These are phyloP conservation scores for Salvelinus namaycush DNA, from an alignment of 2,113 vertebrate genomes.

Conservation along the genomic window DNA sequence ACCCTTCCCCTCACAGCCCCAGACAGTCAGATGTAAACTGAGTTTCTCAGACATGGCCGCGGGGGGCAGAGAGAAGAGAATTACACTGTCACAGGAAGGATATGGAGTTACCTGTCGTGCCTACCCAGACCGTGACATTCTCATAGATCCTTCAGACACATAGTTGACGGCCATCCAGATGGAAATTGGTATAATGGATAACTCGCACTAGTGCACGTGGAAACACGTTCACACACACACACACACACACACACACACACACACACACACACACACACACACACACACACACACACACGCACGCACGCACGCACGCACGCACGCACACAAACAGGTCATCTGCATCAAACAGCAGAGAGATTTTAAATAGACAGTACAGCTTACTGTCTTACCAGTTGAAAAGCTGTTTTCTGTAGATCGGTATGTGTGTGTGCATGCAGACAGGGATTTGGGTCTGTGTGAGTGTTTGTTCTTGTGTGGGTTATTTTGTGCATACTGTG, in stretches of 20 bases:
- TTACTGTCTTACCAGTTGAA: not conserved
- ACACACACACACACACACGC: no score
- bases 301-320: no score
- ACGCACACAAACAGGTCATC: no score
- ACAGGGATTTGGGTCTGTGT: slow-evolving; percentile 14
- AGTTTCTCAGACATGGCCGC: slow-evolving; percentile 92
- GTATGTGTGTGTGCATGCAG: slow-evolving; percentile 6
- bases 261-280: no score
- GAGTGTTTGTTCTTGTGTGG: slow-evolving; percentile 31
- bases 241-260: no score
- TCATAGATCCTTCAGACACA: slow-evolving; percentile 77
- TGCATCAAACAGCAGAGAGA: not conserved
- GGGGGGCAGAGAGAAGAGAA: slow-evolving; percentile 80
- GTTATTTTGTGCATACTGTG: slow-evolving; percentile 9
- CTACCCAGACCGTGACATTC: slow-evolving; percentile 73
- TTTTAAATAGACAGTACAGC: not conserved
- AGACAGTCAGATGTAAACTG: slow-evolving; percentile 71
- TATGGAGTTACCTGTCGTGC: slow-evolving; percentile 76
- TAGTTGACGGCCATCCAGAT: slow-evolving; percentile 92
- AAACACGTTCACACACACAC: no score
- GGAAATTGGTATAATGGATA: slow-evolving; percentile 66
- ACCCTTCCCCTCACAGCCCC: slow-evolving; percentile 1
- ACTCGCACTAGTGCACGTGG: no score
- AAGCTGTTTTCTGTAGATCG: no score
- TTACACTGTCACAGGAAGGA: slow-evolving; percentile 91